Evolutionary conservation across 2,113 vertebrate species (phyloP).

Genomic region (Phalacrocorax pelagicus): DNA sequence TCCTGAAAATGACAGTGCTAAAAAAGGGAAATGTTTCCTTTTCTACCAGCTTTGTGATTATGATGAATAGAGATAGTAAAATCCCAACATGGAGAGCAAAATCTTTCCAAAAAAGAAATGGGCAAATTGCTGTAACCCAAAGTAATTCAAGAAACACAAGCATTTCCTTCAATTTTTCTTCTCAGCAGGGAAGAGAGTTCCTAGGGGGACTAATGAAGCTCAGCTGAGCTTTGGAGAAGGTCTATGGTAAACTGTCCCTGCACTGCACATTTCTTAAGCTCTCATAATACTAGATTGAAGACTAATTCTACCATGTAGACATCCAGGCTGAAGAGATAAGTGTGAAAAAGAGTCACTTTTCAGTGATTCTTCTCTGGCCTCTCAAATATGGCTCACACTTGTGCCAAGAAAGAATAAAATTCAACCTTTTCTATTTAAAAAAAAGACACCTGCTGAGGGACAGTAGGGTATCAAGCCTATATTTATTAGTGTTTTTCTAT

Average conservation of each 20-base stretch:
- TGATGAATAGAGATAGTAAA: constrained; percentile 45
- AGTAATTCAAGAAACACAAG: constrained; percentile 47
- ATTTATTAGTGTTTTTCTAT: neutral
- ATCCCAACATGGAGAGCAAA: neutral
- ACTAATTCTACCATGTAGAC: neutral
- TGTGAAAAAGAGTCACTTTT: neutral
- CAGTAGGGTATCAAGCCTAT: neutral
- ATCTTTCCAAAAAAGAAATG: neutral
- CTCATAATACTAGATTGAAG: neutral
- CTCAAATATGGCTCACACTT: neutral
- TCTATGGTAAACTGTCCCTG: neutral
- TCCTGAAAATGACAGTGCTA: constrained; percentile 5
- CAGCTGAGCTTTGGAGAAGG: constrained; percentile 17
- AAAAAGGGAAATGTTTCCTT: constrained; percentile 22
- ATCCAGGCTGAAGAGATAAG: neutral
- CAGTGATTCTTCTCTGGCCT: neutral
- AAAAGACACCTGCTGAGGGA: neutral
- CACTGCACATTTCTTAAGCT: neutral
- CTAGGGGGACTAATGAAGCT: constrained; percentile 9
- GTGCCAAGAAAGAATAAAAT: neutral
- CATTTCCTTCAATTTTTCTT: constrained; percentile 47
- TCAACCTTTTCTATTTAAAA: neutral
- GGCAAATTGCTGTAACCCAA: constrained; percentile 29
- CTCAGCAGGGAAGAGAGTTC: constrained; percentile 12
- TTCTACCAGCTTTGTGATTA: constrained; percentile 32